Evolutionary conservation across 2,113 vertebrate species (phyloP), one percentile per base, ranked within the genome.

Genomic region (Pangasianodon gigas): DNA sequence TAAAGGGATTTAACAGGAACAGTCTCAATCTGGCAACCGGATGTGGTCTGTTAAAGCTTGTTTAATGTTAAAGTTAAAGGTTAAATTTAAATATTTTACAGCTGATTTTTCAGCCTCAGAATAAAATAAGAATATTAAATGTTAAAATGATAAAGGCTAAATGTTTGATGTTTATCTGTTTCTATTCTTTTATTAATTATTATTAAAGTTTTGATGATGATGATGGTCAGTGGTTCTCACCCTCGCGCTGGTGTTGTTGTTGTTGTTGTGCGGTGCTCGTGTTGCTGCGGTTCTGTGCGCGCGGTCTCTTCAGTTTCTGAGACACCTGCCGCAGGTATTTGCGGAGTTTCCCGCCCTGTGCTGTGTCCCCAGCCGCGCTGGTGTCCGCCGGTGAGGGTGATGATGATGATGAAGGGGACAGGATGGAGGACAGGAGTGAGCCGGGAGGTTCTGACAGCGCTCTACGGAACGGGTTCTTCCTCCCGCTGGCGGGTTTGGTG

Each of bases 391-490:
- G 65, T 16, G 90, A 81, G 58, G 94, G 29, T 58, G 81, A 58
- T 44, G 81, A 44, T 46, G 77, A 80, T 44, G 82, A 88, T 0
- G 94, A 92, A 0, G 91, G 14, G 0, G 91, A 71, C 69, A 89
- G 48, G 24, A 92, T 82, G 0, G 91, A 87, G 81, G 94, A 3
- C 10, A 96, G 93, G 4, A 96, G 90, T 0, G 95, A 93, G 1
- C 96, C 95, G 0, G 95, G 93, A 21, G 97, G 97, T 2, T 96
- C 96, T 0, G 97, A 98, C 65, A 96, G 93, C 13, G 97, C 97
- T 51, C 97, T 95, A 21, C 95, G 96, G 93, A 98, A 98, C 0
- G 97, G 96, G 58, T 97, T 97, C 91, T 96, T 96, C 0, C 94
- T 94, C 24, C 90, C 26, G 0, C 46, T 80, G 16, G 85, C 9